phyloP scores from a whole-genome alignment of 2,797 vertebrate species.

The Syncerus caffer region DNA sequence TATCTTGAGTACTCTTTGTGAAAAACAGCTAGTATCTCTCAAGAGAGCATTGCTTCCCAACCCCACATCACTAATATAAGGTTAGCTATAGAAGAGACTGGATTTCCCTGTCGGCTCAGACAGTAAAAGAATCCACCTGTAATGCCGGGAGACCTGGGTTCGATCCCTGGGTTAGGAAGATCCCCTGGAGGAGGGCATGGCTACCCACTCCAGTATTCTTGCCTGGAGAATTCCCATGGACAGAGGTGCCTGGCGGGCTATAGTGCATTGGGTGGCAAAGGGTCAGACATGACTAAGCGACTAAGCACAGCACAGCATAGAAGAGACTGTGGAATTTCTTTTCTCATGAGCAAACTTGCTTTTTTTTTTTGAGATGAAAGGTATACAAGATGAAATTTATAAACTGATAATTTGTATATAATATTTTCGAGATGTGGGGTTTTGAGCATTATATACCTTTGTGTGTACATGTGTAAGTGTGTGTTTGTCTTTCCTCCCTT shows the following conservation, averaged over 20 bases:
- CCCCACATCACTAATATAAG: not conserved
- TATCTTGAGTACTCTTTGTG: conserved; percentile 6
- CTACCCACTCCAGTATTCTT: not conserved
- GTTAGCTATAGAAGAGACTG: not conserved
- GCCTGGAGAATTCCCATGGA: not conserved
- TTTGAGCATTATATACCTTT: conserved; percentile 31
- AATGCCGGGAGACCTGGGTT: not conserved
- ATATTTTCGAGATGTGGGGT: not conserved
- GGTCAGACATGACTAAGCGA: not conserved
- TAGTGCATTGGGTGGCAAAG: not conserved
- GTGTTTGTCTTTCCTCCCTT: conserved; percentile 34
- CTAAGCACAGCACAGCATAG: not conserved
- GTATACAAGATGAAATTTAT: not conserved
- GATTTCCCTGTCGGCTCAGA: not conserved
- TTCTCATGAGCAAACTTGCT: not conserved
- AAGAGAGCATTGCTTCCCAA: not conserved
- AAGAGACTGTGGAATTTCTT: not conserved
- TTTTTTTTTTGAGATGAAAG: conserved; percentile 2
- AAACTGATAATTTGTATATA: not conserved
- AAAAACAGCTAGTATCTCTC: not conserved
- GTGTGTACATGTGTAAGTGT: not conserved
- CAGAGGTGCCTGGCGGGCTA: not conserved
- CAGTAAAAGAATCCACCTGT: not conserved
- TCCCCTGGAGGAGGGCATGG: not conserved
- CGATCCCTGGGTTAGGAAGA: not conserved